phyloP scores from a whole-genome alignment of 2,113 vertebrate genomes.

The Xyliphius kryptos region DNA sequence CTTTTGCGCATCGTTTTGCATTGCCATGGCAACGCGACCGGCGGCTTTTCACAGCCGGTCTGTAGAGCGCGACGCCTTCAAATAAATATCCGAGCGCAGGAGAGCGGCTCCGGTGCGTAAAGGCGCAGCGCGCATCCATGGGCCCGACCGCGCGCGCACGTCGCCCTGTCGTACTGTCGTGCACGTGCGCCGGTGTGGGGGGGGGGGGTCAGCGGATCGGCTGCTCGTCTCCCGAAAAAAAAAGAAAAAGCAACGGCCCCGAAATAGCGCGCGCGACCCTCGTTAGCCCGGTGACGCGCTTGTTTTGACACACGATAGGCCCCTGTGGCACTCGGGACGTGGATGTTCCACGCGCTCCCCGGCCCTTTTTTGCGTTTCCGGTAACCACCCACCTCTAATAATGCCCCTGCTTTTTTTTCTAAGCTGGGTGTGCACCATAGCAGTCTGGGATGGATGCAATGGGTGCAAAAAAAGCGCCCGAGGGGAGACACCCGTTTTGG shows the following conservation, averaged over 20 bases:
- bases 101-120: too few species aligned
- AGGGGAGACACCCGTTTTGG: constrained; percentile 70
- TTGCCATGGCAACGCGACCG: too few species aligned
- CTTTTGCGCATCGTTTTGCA: too few species aligned
- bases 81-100: too few species aligned
- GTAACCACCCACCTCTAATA: constrained; percentile 4
- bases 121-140: too few species aligned
- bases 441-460: constrained; percentile 23
- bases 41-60: too few species aligned
- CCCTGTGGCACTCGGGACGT: neutral
- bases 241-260: neutral
- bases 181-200: neutral
- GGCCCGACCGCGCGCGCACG: neutral
- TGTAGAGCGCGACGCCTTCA: too few species aligned
- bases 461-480: constrained; percentile 23
- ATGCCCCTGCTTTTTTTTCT: neutral
- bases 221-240: neutral
- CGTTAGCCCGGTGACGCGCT: neutral
- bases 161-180: too few species aligned
- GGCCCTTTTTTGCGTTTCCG: neutral
- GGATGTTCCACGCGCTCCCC: neutral
- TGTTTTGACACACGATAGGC: constrained; percentile 1
- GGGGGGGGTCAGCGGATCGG: too few species aligned
- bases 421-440: constrained; percentile 2
- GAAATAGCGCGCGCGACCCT: neutral